Percentiles rank a stretch among this genome's conserved stretches.
These are phyloP conservation scores for Heloderma charlesbogerti DNA, from an alignment of 2,113 vertebrate species.

Conservation along the genomic window DNA sequence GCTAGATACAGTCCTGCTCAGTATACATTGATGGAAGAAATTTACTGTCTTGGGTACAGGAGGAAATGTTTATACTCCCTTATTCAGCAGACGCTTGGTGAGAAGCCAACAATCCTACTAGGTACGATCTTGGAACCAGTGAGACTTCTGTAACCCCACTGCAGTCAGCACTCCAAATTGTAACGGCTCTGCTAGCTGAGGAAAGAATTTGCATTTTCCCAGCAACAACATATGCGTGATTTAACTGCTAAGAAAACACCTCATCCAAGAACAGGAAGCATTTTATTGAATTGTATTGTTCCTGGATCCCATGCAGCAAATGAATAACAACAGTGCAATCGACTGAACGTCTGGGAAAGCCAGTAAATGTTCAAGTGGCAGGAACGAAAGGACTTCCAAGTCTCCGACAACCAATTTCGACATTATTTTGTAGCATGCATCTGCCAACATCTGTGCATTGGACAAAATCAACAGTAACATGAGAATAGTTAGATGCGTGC, in stretches of 20 bases:
- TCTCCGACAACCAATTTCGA: not conserved
- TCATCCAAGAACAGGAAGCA: not conserved
- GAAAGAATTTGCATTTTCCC: not conserved
- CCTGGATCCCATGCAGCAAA: not conserved
- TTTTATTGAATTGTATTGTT: not conserved
- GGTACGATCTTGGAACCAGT: not conserved
- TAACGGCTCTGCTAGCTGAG: not conserved
- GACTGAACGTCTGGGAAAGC: not conserved
- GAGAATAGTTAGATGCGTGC: not conserved
- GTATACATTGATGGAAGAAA: too few relatives aligned
- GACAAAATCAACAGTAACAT: not conserved
- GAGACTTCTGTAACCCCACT: not conserved
- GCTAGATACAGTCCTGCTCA: too few relatives aligned
- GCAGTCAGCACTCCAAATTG: not conserved
- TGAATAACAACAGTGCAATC: not conserved
- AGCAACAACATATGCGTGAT: not conserved
- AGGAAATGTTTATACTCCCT: too few relatives aligned
- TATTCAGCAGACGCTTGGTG: too few relatives aligned
- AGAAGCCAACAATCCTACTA: too few relatives aligned
- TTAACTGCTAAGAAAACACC: not conserved
- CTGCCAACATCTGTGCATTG: not conserved
- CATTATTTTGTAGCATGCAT: not conserved
- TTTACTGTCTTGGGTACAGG: too few relatives aligned
- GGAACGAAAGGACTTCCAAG: not conserved
- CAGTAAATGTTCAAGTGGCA: not conserved